Evolutionary conservation across 1,140 invertebrate species (phyloP).

Genomic region (Araneus ventricosus): DNA sequence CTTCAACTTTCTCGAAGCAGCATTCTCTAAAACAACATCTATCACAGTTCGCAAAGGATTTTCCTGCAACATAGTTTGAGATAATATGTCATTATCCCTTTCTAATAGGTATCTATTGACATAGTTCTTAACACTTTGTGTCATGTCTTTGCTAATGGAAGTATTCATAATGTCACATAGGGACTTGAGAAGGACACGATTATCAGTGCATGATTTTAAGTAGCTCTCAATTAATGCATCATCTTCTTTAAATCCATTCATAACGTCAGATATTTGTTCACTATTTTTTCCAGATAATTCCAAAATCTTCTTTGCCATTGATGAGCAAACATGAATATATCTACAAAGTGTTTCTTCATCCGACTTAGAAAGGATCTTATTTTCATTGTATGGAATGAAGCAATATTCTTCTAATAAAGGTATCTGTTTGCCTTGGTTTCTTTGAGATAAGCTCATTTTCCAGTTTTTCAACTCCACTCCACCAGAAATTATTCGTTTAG

Average conservation of each 20-base stretch:
- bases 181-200: too few relatives aligned
- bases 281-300: too few relatives aligned
- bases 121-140: conserved; percentile 63
- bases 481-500: conserved; percentile 89
- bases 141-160: not conserved
- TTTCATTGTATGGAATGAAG: conserved; percentile 88
- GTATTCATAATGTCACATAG: conserved; percentile 62
- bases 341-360: conserved; percentile 77
- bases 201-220: too few relatives aligned
- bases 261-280: too few relatives aligned
- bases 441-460: conserved; percentile 93
- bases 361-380: too few relatives aligned
- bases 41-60: too few relatives aligned
- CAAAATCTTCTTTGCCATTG: conserved; percentile 77
- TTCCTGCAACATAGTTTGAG: conserved; percentile 70
- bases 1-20: conserved; percentile 86
- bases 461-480: conserved; percentile 92
- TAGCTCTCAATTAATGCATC: too few relatives aligned
- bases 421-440: too few relatives aligned
- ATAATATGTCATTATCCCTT: conserved; percentile 60
- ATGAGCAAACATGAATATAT: conserved; percentile 77
- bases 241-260: too few relatives aligned
- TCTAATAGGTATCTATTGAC: conserved; percentile 62
- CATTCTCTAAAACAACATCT: too few relatives aligned
- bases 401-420: conserved; percentile 91